Evolutionary conservation across 2,113 vertebrate species (phyloP).

Genomic region (Motacilla alba): DNA sequence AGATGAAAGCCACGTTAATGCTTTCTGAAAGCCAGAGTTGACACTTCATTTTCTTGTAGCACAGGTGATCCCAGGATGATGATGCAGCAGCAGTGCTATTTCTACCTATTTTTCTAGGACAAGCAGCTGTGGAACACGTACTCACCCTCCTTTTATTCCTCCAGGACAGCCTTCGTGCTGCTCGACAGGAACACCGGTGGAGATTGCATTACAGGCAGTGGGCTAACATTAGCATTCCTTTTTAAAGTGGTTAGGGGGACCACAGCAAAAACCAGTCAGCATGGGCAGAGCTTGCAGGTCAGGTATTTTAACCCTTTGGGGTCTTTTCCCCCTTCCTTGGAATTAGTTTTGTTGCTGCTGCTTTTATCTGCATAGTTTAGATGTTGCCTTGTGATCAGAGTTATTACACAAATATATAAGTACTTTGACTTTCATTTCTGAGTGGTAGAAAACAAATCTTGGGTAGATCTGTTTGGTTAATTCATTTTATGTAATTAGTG

Average conservation of each 20-base stretch:
- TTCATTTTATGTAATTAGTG: not conserved
- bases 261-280: not conserved
- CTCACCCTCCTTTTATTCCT: not conserved
- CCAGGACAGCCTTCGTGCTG: not conserved
- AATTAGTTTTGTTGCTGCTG: not conserved
- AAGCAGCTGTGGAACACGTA: not conserved
- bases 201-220: not conserved
- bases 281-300: not conserved
- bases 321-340: not conserved
- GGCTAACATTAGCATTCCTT: not conserved
- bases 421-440: not conserved
- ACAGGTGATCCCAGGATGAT: constrained; percentile 20
- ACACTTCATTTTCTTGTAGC: constrained; percentile 15
- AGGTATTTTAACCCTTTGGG: not conserved
- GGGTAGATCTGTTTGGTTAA: not conserved
- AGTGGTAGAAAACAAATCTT: not conserved
- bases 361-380: not conserved
- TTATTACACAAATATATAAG: not conserved
- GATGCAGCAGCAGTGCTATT: constrained; percentile 43
- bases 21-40: constrained; percentile 12
- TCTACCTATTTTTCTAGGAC: constrained; percentile 53
- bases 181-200: not conserved
- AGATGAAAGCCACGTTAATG: constrained; percentile 27
- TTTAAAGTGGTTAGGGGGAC: not conserved
- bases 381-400: not conserved